Evolutionary conservation across 1,140 invertebrate species (phyloP).

Genomic region (Platorchestia sp.): DNA sequence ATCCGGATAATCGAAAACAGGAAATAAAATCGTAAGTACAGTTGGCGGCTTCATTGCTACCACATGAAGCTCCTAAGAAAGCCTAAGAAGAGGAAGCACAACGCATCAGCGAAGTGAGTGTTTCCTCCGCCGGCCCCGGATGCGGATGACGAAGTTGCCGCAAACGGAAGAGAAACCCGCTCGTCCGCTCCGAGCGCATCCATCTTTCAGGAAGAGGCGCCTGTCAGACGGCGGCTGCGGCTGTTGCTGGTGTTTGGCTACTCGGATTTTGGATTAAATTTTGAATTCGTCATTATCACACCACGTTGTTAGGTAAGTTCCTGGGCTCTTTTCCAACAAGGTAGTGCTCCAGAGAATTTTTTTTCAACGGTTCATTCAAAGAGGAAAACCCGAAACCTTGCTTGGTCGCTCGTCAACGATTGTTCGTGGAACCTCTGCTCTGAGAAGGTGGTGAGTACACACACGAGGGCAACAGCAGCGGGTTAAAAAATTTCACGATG

Average conservation of each 20-base stretch:
- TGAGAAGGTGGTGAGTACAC: too few species aligned
- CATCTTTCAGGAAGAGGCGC: background rate
- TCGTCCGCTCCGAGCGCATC: background rate
- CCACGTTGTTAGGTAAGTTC: too few species aligned
- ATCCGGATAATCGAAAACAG: background rate
- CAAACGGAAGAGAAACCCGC: constrained; percentile 44
- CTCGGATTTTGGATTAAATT: background rate
- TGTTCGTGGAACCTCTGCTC: too few species aligned
- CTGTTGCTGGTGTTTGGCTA: background rate
- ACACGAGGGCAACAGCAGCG: background rate
- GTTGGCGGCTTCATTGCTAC: background rate
- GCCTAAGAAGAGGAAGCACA: background rate
- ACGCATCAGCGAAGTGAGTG: background rate
- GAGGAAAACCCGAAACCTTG: too few species aligned
- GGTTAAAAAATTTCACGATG: too few species aligned
- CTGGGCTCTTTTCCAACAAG: too few species aligned
- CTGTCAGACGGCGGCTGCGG: background rate
- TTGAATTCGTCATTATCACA: background rate
- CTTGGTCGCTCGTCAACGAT: too few species aligned
- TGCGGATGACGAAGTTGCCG: constrained; percentile 13
- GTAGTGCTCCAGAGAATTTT: background rate
- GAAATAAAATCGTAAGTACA: background rate
- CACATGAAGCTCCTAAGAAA: background rate
- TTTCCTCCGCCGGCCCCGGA: background rate
- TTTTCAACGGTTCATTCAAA: background rate